phyloP scores from a whole-genome alignment of 1,140 invertebrate genomes.

The Callitettix versicolor region DNA sequence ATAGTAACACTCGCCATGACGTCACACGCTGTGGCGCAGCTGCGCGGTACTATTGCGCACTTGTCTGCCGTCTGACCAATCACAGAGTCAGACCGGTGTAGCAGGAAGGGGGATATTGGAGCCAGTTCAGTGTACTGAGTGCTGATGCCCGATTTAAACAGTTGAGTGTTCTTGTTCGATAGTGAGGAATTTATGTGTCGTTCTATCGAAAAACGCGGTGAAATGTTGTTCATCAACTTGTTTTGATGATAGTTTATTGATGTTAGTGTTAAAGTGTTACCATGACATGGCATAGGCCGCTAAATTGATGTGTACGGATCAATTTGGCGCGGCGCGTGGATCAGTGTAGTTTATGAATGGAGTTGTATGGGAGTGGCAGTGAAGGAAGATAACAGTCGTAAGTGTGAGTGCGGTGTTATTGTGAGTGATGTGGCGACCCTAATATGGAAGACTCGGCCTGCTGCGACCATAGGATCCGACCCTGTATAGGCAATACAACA shows the following conservation, averaged over 20 bases:
- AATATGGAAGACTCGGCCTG: slow-evolving; percentile 3
- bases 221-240: too few relatives aligned
- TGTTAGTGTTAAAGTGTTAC: too few relatives aligned
- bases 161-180: too few relatives aligned
- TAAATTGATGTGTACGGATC: too few relatives aligned
- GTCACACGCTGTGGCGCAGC: slow-evolving; percentile 9
- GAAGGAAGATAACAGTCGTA: slow-evolving; percentile 9
- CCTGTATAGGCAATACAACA: background rate
- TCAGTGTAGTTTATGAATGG: slow-evolving; percentile 7
- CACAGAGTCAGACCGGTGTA: background rate
- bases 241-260: too few relatives aligned
- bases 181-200: too few relatives aligned
- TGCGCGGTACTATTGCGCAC: slow-evolving; percentile 7
- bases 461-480: background rate
- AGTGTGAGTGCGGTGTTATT: slow-evolving; percentile 6
- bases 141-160: background rate
- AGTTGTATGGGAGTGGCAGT: slow-evolving; percentile 14
- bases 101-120: background rate
- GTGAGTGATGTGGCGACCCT: slow-evolving; percentile 5
- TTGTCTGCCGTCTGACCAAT: background rate
- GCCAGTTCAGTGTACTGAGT: slow-evolving; percentile 10
- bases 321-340: background rate
- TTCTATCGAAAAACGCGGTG: too few relatives aligned
- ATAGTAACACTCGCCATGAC: slow-evolving; percentile 8
- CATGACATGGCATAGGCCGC: too few relatives aligned